Base-by-base conservation (phyloP, 2,113 vertebrate genomes). In the Illadopsis cleaveri region DNA sequence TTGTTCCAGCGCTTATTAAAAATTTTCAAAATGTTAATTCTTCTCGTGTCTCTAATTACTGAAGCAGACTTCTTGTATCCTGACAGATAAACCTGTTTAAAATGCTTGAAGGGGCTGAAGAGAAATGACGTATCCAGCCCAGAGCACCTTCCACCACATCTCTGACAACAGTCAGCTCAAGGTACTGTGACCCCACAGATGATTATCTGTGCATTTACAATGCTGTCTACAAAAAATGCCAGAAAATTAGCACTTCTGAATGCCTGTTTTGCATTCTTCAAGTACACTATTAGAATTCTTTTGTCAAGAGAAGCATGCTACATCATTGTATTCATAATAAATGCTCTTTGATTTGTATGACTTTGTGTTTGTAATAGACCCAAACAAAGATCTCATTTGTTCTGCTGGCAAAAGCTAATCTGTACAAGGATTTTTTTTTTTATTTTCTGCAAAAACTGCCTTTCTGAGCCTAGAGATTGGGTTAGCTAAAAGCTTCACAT, bases 401-500 rank as follows among this genome's bases (percentile, higher is more conserved):
- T 96, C 94, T 95, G 84, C 91, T 71, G 69, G 87, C 65, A 93
- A 89, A 93, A 97, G 96, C 90, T 95, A 96, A 97, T 97, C 89
- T 95, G 79, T 94, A 73, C 82, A 95, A 85, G 93, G 57, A 65
- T 73, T 97, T 97, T 94, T 94, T 92, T 35, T 85, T 68, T 93
- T 90, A 79, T 92, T 93, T 94, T 78, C 80, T 83, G 86, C 51
- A 95, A 94, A 97, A 97, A 97, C 93, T 95, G 94, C 89, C 72
- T 98, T 97, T 95, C 97, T 96, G 94, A 82, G 94, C 72, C 95
- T 89, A 96, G 95, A 97, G 97, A 98, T 79, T 95, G 96, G 96
- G 89, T 75, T 96, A 97, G 92, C 96, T 97, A 94, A 98, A 97
- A 95, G 95, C 92, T 96, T 97, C 98, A 91, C 96, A 97, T 98